These are phyloP conservation scores for Carterocephalus palaemon DNA, from an alignment of 2,888 invertebrate species.

Conservation along the genomic window DNA sequence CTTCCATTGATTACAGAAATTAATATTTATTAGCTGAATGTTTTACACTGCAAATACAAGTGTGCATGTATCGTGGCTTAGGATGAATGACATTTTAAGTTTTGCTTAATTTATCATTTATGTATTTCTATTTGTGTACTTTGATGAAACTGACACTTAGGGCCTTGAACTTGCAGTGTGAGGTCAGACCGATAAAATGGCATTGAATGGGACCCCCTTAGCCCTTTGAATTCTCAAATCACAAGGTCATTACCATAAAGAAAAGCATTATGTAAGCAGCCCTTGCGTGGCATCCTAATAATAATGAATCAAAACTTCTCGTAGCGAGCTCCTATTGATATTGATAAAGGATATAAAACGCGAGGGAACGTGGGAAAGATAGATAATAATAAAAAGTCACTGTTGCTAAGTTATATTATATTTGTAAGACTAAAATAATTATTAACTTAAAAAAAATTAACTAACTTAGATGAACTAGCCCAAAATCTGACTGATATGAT, in stretches of 20 bases:
- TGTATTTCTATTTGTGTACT: constrained; percentile 16
- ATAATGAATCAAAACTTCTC: constrained; percentile 14
- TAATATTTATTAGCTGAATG: constrained; percentile 1
- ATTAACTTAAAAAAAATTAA: too few relatives aligned
- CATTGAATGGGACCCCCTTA: constrained; percentile 61
- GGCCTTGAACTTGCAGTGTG: constrained; percentile 65
- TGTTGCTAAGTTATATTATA: too few relatives aligned
- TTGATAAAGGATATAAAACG: too few relatives aligned
- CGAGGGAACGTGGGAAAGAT: background rate
- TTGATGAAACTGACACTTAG: constrained; percentile 49
- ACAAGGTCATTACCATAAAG: constrained; percentile 57
- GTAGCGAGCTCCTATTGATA: constrained; percentile 5
- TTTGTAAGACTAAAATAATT: too few relatives aligned
- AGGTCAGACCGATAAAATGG: constrained; percentile 62
- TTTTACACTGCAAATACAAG: constrained; percentile 1
- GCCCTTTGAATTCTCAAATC: constrained; percentile 58
- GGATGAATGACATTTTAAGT: constrained; percentile 9
- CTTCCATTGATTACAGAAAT: too few relatives aligned
- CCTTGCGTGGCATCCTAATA: constrained; percentile 10
- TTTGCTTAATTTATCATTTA: constrained; percentile 12
- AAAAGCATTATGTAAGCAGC: constrained; percentile 51
- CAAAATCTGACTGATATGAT: too few relatives aligned
- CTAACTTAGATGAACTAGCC: too few relatives aligned
- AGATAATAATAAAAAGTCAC: too few relatives aligned
- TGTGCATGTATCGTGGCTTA: background rate